These are phyloP conservation scores for Nymphalis polychloros DNA, from an alignment of 2,888 invertebrate genomes.

Conservation along the genomic window DNA sequence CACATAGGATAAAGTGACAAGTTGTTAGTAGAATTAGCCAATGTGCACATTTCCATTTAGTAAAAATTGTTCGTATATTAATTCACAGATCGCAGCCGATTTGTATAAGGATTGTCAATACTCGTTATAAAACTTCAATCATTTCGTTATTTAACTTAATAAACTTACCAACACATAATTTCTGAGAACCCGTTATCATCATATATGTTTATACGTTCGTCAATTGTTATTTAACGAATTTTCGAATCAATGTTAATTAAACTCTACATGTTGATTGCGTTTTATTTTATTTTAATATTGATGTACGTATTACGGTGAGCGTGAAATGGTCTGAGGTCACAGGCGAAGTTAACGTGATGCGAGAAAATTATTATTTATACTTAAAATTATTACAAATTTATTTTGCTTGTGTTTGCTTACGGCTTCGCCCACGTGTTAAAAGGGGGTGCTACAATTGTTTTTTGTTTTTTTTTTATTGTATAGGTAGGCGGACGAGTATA, in stretches of 20 bases:
- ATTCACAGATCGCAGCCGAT: too few species aligned
- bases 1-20: background rate
- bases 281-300: slow-evolving; percentile 7
- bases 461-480: too few species aligned
- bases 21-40: too few species aligned
- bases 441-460: too few species aligned
- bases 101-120: background rate
- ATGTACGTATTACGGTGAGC: slow-evolving; percentile 1
- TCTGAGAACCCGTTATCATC: background rate
- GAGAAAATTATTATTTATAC: too few species aligned
- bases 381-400: too few species aligned
- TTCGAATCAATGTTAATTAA: slow-evolving; percentile 3
- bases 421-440: too few species aligned
- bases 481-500: too few species aligned
- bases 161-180: background rate
- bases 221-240: background rate
- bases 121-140: background rate
- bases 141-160: background rate
- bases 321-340: background rate
- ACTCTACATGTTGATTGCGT: background rate
- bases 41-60: too few species aligned
- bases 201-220: slow-evolving; percentile 1
- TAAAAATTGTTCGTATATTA: too few species aligned
- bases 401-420: too few species aligned
- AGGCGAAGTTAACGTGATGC: too few species aligned